Percentiles rank a stretch among this genome's conserved stretches.
These are phyloP conservation scores for Stramonita haemastoma DNA, from an alignment of 2,888 invertebrate genomes.

Conservation along the genomic window DNA sequence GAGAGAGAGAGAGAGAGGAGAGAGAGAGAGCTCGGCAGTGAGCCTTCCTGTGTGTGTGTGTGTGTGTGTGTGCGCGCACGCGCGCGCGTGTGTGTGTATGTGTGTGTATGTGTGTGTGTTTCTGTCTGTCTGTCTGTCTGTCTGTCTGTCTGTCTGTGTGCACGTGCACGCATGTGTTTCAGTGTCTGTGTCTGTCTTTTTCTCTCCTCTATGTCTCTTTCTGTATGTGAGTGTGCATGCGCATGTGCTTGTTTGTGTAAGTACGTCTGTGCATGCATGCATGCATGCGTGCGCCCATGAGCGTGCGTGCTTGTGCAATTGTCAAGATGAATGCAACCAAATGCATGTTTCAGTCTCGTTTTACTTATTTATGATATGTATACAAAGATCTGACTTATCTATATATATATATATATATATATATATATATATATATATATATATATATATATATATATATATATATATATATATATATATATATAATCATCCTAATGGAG, in stretches of 20 bases:
- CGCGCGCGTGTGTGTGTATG: not conserved
- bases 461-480: not conserved
- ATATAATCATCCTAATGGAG: not conserved
- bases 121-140: not conserved
- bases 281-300: not conserved
- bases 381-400: not conserved
- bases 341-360: not conserved
- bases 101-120: not conserved
- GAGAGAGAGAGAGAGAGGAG: conserved; percentile 7
- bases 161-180: not conserved
- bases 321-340: not conserved
- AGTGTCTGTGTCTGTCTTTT: not conserved
- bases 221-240: not conserved
- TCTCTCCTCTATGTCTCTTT: not conserved
- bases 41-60: not conserved
- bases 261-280: not conserved
- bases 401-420: not conserved
- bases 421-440: not conserved
- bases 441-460: not conserved
- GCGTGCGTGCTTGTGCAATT: not conserved
- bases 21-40: not conserved
- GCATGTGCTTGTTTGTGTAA: not conserved
- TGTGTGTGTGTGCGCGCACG: not conserved
- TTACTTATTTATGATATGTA: not conserved
- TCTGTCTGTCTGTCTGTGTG: not conserved